Base-by-base conservation (phyloP, 2,888 invertebrate genomes). In the Ceramica pisi region DNA sequence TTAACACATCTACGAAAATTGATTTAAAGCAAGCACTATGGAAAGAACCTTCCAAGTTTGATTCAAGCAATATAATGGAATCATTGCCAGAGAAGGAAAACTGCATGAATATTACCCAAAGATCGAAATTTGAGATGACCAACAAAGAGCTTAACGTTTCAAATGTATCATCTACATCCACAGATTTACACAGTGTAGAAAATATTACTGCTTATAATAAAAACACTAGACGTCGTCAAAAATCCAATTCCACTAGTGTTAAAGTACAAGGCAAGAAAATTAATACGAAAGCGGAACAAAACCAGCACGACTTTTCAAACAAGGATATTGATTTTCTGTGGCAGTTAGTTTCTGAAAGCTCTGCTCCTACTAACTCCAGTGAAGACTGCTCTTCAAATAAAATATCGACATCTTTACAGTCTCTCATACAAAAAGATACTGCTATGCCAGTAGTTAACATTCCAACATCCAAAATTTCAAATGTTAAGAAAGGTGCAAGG, bases 31-130 rank as follows among this genome's bases (percentile, higher is more conserved):
- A 92, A 82, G 94, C 95, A 8, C 89, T 96, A 63, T 96, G 96
- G 96, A 96, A 96, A 85, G 95, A 95, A 84, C 95, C 95, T 21
- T 94, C 93, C 1, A 95, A 95, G 80, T 94, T 95, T 80, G 89
- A 94, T 85, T 86, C 93, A 4, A 94, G 93, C 78, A 96, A 96
- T 81, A 95, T 93, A 77, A 93, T 95, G 94, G 91, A 94, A 85
- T 90, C 93, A 23, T 86, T 94, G 44, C 92, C 92, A 12, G 95
- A 95, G 90, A 95, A 95, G 85, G 94, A 95, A 86, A 94, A 94
- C 81, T 88, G 89, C 69, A 86, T 92, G 69, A 89, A 89, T 81
- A 84, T 90, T 46, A 84, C 89, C 14, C 90, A 91, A 74, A 88
- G 87, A 69, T 86, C 89, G 19, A 95, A 94, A 85, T 90, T 91